Conservation (phyloP, 2,888 invertebrate species). For the Bursaphelenchus okinawaensis region DNA sequence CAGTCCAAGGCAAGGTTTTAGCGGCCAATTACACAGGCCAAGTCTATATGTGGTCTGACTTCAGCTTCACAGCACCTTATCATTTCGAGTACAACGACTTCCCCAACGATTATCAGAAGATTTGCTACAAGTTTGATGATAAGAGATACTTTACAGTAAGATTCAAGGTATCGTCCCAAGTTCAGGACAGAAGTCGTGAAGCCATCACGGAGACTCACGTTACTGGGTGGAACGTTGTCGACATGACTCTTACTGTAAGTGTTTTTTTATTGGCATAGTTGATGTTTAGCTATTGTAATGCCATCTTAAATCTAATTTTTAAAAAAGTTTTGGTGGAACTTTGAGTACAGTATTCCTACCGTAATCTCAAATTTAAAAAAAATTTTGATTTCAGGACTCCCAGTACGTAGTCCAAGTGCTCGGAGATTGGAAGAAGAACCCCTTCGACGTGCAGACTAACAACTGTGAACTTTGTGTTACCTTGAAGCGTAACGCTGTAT, state of each 20-base stretch:
- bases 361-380: neutral
- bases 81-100: conserved; percentile 54
- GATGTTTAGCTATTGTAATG: too few relatives aligned
- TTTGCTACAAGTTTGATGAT: conserved; percentile 58
- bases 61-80: conserved; percentile 53
- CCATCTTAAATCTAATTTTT: too few relatives aligned
- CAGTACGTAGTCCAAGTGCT: conserved; percentile 50
- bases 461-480: conserved; percentile 53
- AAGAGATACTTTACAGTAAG: conserved; percentile 56
- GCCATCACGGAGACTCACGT: conserved; percentile 52
- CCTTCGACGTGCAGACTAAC: conserved; percentile 55
- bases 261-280: too few relatives aligned
- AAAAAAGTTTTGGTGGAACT: conserved; percentile 9
- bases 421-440: conserved; percentile 54
- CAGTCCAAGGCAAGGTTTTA: conserved; percentile 53
- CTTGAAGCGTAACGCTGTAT: conserved; percentile 49
- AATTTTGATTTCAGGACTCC: conserved; percentile 50
- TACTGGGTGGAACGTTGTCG: conserved; percentile 53
- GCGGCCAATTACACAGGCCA: conserved; percentile 58
- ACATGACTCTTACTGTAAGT: conserved; percentile 47
- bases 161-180: conserved; percentile 46
- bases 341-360: too few relatives aligned
- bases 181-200: conserved; percentile 43
- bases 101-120: conserved; percentile 53
- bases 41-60: conserved; percentile 48